A percentile compares a stretch with the other conserved stretches of the same genome.
phyloP scores from a whole-genome alignment of 2,113 vertebrate species.

The Acrocephalus arundinaceus region DNA sequence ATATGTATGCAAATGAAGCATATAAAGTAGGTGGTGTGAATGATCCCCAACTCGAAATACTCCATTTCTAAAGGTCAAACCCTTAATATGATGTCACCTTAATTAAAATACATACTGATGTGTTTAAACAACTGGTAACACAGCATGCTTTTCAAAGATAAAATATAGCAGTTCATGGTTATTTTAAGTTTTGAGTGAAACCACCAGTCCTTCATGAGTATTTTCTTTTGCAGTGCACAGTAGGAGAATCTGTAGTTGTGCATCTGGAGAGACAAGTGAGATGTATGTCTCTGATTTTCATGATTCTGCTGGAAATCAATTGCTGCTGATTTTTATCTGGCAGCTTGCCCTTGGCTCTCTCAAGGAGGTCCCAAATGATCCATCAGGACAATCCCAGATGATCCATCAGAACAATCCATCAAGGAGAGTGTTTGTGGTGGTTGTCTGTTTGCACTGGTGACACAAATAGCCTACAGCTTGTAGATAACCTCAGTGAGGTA shows the following conservation, averaged over 20 bases:
- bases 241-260: not conserved
- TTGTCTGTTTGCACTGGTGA: constrained; percentile 39
- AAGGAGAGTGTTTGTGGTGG: constrained; percentile 37
- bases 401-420: constrained; percentile 50
- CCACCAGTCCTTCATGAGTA: not conserved
- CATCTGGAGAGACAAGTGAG: constrained; percentile 9
- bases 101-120: not conserved
- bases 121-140: not conserved
- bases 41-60: not conserved
- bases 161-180: not conserved
- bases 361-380: constrained; percentile 39
- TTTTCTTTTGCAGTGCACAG: constrained; percentile 7
- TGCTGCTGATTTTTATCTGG: constrained; percentile 54
- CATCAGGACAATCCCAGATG: constrained; percentile 45
- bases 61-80: not conserved
- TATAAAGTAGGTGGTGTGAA: not conserved
- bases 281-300: constrained; percentile 33
- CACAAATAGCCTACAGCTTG: constrained; percentile 15
- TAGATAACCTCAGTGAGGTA: constrained; percentile 21
- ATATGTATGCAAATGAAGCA: not conserved
- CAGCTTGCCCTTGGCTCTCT: constrained; percentile 52
- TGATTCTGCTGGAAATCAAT: constrained; percentile 56
- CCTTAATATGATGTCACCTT: not conserved
- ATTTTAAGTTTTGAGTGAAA: not conserved
- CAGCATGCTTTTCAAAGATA: not conserved